phyloP scores from a whole-genome alignment of 2,113 vertebrate genomes.

The Ochotona princeps region DNA sequence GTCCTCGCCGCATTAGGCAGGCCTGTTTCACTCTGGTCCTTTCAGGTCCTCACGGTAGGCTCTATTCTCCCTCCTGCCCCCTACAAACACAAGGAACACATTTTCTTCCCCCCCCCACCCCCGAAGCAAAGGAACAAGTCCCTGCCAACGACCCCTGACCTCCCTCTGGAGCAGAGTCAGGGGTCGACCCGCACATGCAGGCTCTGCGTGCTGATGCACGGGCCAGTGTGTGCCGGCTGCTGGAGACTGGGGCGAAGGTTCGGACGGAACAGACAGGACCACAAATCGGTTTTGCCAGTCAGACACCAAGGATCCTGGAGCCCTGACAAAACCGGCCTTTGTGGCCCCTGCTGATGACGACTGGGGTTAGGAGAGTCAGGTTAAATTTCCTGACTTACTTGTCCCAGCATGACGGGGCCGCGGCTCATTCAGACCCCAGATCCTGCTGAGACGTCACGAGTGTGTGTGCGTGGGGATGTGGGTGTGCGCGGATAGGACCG shows the following conservation, averaged over 20 bases:
- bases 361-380: slow-evolving; percentile 84
- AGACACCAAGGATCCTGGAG: slow-evolving; percentile 81
- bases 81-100: slow-evolving; percentile 66
- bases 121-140: slow-evolving; percentile 30
- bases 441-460: not conserved
- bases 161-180: slow-evolving; percentile 50
- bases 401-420: slow-evolving; percentile 79
- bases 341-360: slow-evolving; percentile 80
- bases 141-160: slow-evolving; percentile 75
- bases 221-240: slow-evolving; percentile 14
- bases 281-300: slow-evolving; percentile 88
- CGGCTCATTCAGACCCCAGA: slow-evolving; percentile 64
- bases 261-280: slow-evolving; percentile 85
- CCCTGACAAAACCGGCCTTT: slow-evolving; percentile 83
- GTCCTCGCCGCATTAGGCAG: not conserved
- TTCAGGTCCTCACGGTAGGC: not conserved
- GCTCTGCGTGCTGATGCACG: not conserved
- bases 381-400: slow-evolving; percentile 87
- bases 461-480: not conserved
- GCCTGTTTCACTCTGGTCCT: not conserved
- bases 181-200: slow-evolving; percentile 42
- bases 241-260: slow-evolving; percentile 84
- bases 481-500: not conserved
- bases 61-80: not conserved
- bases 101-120: slow-evolving; percentile 68